phyloP scores from a whole-genome alignment of 2,888 invertebrate species.

The Herminia tarsipennalis region DNA sequence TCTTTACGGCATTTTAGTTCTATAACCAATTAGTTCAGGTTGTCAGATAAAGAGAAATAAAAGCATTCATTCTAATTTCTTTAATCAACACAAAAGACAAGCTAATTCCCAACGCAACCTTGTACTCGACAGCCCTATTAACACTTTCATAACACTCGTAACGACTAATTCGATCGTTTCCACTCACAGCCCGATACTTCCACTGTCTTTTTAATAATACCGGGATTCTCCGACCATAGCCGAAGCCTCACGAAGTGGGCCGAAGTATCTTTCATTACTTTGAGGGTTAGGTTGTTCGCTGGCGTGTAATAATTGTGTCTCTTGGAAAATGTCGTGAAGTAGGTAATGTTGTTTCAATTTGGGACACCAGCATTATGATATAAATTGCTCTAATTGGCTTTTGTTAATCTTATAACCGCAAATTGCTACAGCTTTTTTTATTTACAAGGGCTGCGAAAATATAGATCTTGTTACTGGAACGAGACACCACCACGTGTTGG shows the following conservation, averaged over 20 bases:
- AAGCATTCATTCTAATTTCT: too few species aligned
- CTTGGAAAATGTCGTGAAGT: neutral
- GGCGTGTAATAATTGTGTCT: conserved; percentile 1
- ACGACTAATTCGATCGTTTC: conserved; percentile 21
- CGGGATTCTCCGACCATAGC: conserved; percentile 1
- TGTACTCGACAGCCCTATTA: conserved; percentile 5
- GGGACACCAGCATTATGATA: too few species aligned
- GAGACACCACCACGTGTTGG: too few species aligned
- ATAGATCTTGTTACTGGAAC: too few species aligned
- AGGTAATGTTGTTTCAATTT: neutral
- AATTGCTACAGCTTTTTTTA: too few species aligned
- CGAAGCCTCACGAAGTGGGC: conserved; percentile 1
- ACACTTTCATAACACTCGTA: conserved; percentile 3
- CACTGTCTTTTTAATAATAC: conserved; percentile 13
- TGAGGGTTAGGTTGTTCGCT: conserved; percentile 1
- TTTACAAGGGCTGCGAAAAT: too few species aligned
- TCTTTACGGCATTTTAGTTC: too few species aligned
- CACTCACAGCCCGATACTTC: conserved; percentile 15
- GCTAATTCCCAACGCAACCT: neutral
- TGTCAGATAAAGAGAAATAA: too few species aligned
- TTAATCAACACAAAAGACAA: too few species aligned
- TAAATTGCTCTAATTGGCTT: too few species aligned
- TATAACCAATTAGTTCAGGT: too few species aligned
- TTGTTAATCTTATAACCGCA: too few species aligned
- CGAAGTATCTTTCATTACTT: conserved; percentile 7